Conservation (phyloP, 2,888 invertebrate genomes). For the Iselma pallidipennis region DNA sequence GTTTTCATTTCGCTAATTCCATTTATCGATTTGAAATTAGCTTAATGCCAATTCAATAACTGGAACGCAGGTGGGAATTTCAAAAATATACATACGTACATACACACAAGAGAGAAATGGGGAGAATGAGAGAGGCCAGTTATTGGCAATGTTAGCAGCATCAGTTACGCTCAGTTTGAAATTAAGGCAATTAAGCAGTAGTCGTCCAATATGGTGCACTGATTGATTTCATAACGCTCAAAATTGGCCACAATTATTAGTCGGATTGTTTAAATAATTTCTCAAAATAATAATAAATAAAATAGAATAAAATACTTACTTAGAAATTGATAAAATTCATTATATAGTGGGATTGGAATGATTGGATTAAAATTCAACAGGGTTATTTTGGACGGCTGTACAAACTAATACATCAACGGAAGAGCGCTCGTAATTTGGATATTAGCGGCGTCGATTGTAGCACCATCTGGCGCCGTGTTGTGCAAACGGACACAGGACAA, state of each 20-base stretch:
- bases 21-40: slow-evolving; percentile 33
- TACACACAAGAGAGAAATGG: slow-evolving; percentile 23
- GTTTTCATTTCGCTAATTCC: slow-evolving; percentile 24
- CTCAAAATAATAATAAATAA: slow-evolving; percentile 28
- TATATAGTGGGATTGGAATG: not conserved
- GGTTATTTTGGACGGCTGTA: slow-evolving; percentile 19
- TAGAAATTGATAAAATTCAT: slow-evolving; percentile 8
- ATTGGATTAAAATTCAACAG: not conserved
- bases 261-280: slow-evolving; percentile 41
- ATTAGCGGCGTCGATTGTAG: slow-evolving; percentile 25
- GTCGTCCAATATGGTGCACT: slow-evolving; percentile 50
- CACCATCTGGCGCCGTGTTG: slow-evolving; percentile 27
- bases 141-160: slow-evolving; percentile 10
- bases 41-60: slow-evolving; percentile 33
- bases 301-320: slow-evolving; percentile 14
- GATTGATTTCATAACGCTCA: slow-evolving; percentile 50
- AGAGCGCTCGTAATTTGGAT: slow-evolving; percentile 25
- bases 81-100: slow-evolving; percentile 43
- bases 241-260: slow-evolving; percentile 30
- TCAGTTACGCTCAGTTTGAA: slow-evolving; percentile 39
- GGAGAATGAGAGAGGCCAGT: not conserved
- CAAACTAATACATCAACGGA: slow-evolving; percentile 17
- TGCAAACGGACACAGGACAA: slow-evolving; percentile 18
- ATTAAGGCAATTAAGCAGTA: slow-evolving; percentile 50
- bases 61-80: slow-evolving; percentile 38